Conservation (phyloP, 2,888 invertebrate species). For the Hydrotaea cyrtoneurina region DNA sequence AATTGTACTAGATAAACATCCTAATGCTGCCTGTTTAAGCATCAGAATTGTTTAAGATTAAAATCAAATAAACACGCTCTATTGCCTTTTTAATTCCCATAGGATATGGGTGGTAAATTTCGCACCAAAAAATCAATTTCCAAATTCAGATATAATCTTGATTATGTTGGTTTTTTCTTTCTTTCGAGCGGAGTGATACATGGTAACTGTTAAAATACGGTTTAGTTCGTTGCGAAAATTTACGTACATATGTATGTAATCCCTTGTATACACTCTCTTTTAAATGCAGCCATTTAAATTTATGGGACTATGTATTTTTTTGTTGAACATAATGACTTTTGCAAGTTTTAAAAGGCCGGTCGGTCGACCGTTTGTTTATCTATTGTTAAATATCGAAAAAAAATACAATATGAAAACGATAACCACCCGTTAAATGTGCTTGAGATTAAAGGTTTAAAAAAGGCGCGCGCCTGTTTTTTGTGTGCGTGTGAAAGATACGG, state of each 20-base stretch:
- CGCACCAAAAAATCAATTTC: conserved; percentile 5
- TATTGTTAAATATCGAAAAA: conserved; percentile 47
- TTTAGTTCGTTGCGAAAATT: background rate
- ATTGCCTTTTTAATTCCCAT: background rate
- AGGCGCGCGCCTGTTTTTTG: too few relatives aligned
- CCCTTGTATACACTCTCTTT: conserved; percentile 28
- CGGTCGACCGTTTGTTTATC: conserved; percentile 41
- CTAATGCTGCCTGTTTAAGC: too few relatives aligned
- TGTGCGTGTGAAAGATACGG: background rate
- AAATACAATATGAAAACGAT: conserved; percentile 49
- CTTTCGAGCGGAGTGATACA: background rate
- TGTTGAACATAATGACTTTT: conserved; percentile 47
- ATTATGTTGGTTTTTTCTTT: background rate
- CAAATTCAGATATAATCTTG: conserved; percentile 5
- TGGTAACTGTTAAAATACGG: background rate
- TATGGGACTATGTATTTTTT: conserved; percentile 18
- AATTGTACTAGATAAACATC: too few relatives aligned
- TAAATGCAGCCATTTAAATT: conserved; percentile 36
- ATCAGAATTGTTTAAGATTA: too few relatives aligned
- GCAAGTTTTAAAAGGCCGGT: background rate
- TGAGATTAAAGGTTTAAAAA: conserved; percentile 56
- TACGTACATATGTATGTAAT: background rate
- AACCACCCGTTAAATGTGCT: conserved; percentile 55
- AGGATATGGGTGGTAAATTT: background rate
- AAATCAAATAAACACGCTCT: too few relatives aligned